Evolutionary conservation across 2,113 vertebrate genomes (phyloP).

Genomic region (Oncorhynchus tshawytscha): DNA sequence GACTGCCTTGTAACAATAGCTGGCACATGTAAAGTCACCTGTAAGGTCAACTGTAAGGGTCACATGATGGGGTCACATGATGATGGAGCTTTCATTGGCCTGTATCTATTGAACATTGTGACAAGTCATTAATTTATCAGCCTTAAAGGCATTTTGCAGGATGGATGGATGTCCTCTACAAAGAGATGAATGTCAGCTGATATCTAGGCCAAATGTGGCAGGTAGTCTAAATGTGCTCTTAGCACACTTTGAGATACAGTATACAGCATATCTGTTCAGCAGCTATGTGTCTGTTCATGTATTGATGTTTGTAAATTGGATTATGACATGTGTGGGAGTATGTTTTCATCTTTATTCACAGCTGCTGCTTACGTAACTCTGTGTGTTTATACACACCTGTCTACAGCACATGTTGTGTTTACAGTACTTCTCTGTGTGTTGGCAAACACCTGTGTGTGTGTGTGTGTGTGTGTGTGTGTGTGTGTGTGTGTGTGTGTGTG

Average conservation of each 20-base stretch:
- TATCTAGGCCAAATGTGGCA: constrained; percentile 42
- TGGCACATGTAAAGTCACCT: constrained; percentile 6
- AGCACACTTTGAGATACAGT: no score
- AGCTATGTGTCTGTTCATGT: no score
- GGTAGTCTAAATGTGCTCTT: constrained; percentile 29
- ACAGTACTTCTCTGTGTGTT: not conserved
- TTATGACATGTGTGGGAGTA: constrained; percentile 5
- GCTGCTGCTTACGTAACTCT: constrained; percentile 6
- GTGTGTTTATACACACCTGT: not conserved
- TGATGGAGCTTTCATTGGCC: constrained; percentile 51
- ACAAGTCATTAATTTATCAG: constrained; percentile 50
- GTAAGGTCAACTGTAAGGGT: not conserved
- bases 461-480: not conserved
- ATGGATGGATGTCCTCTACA: constrained; percentile 30
- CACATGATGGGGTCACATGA: constrained; percentile 17
- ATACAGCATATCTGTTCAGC: no score
- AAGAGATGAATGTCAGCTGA: constrained; percentile 36
- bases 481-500: not conserved
- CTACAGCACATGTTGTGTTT: not conserved
- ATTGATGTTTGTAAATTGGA: no score
- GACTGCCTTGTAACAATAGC: not conserved
- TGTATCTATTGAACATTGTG: constrained; percentile 36
- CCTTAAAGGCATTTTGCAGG: not conserved
- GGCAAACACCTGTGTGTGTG: not conserved
- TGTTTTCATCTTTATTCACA: constrained; percentile 22